Base-by-base conservation (phyloP, 2,113 vertebrate genomes). In the Odontophorus gujanensis region DNA sequence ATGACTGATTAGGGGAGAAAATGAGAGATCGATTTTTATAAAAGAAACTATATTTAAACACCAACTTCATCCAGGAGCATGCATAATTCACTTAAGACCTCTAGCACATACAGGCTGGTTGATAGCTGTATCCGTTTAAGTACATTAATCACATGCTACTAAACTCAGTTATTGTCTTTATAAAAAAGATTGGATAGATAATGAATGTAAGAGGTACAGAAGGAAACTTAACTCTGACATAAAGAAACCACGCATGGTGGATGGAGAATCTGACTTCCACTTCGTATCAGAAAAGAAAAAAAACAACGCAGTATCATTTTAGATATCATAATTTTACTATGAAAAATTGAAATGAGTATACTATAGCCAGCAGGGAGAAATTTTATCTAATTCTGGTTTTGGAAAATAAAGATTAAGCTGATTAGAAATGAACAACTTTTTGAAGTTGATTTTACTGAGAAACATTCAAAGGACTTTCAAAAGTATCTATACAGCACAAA, bases 31-130 rank as follows among this genome's bases (percentile, higher is more conserved):
- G 91, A 38, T 18, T 94, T 94, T 90, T 91, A 74, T 78, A 91
- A 90, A 83, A 55, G 24, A 76, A 94, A 83, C 90, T 81, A 68
- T 87, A 93, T 85, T 96, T 85, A 93, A 96, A 91, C 80, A 82
- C 43, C 76, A 95, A 25, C 79, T 88, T 87, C 65, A 38, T 80
- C 67, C 32, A 83, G 55, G 45, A 88, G 51, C 57, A 85, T 90
- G 68, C 68, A 88, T 92, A 96, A 95, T 93, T 95, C 59, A 93
- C 74, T 69, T 59, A 71, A 82, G 80, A 93, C 50, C 28, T 87
- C 63, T 59, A 67, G 59, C 68, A 75, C 50, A 63, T 74, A 71
- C 38, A 51, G n/a, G 69, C 53, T 62, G 84, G 16, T 13, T 92
- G 90, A 61, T 75, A 84, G 73, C 58, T 89, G 48, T 81, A 87